Conservation (phyloP, 2,888 invertebrate genomes). For the Agrotis ipsilon region DNA sequence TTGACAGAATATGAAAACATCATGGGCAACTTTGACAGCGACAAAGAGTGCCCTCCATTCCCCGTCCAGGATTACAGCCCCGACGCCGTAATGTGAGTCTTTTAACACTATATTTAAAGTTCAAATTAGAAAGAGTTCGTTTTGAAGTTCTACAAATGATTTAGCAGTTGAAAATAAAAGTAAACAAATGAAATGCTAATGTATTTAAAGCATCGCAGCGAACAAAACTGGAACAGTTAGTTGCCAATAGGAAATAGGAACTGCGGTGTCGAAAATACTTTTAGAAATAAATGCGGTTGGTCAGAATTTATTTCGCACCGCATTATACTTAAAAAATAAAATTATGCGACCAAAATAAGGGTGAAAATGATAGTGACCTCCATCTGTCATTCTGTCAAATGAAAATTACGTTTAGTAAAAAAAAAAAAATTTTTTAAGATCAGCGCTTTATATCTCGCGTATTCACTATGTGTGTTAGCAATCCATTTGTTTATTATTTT, state of each 20-base stretch:
- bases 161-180: slow-evolving; percentile 24
- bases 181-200: slow-evolving; percentile 46
- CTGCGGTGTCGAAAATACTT: neutral
- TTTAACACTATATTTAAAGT: neutral
- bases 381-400: too few relatives aligned
- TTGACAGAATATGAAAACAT: slow-evolving; percentile 80
- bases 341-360: too few relatives aligned
- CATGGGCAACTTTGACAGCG: slow-evolving; percentile 88
- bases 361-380: too few relatives aligned
- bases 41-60: slow-evolving; percentile 93
- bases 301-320: too few relatives aligned
- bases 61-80: slow-evolving; percentile 92
- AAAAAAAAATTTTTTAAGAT: too few relatives aligned
- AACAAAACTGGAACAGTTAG: slow-evolving; percentile 24
- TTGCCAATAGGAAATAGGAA: slow-evolving; percentile 19
- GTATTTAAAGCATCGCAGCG: slow-evolving; percentile 29
- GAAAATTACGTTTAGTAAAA: too few relatives aligned
- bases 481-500: slow-evolving; percentile 35
- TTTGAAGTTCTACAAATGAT: slow-evolving; percentile 6
- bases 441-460: too few relatives aligned
- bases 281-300: neutral
- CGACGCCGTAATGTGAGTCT: slow-evolving; percentile 80
- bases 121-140: slow-evolving; percentile 14
- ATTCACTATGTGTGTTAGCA: neutral
- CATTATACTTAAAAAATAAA: too few relatives aligned